A percentile compares a stretch with the other conserved stretches of the same genome.
These are phyloP conservation scores for Nylanderia fulva DNA, from an alignment of 1,140 invertebrate genomes.

Conservation along the genomic window DNA sequence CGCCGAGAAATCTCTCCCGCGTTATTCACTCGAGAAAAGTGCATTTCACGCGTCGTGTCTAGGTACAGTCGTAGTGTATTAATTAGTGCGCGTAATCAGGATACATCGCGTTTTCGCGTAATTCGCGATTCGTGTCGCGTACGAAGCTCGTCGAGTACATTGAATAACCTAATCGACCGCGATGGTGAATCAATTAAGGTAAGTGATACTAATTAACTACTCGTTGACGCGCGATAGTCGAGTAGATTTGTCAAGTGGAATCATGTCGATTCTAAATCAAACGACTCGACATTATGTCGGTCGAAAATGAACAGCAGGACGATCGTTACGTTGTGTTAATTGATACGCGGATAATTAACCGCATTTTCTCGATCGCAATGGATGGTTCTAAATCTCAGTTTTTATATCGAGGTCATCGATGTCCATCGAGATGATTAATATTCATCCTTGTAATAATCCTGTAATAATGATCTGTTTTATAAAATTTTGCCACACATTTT, in stretches of 20 bases:
- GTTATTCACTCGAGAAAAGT: background rate
- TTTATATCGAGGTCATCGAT: background rate
- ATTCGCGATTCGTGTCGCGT: background rate
- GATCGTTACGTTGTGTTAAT: slow-evolving; percentile 26
- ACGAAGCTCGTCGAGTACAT: background rate
- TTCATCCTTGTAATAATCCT: too few species aligned
- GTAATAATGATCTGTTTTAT: too few species aligned
- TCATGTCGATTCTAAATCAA: slow-evolving; percentile 20
- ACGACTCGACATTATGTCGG: background rate
- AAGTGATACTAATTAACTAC: slow-evolving; percentile 26
- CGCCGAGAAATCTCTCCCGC: background rate
- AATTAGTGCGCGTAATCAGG: background rate
- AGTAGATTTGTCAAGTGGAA: background rate
- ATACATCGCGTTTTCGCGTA: background rate
- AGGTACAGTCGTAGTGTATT: background rate
- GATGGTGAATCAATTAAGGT: slow-evolving; percentile 26
- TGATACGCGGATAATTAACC: slow-evolving; percentile 45
- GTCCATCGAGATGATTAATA: slow-evolving; percentile 1
- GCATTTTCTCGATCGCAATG: slow-evolving; percentile 22
- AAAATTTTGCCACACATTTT: background rate
- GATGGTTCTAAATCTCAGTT: background rate
- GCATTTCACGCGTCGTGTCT: background rate
- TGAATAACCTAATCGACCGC: background rate
- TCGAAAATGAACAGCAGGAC: slow-evolving; percentile 22
- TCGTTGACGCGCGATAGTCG: background rate